These are phyloP conservation scores for Collichthys lucidus DNA, from an alignment of 2,113 vertebrate species.

Conservation along the genomic window DNA sequence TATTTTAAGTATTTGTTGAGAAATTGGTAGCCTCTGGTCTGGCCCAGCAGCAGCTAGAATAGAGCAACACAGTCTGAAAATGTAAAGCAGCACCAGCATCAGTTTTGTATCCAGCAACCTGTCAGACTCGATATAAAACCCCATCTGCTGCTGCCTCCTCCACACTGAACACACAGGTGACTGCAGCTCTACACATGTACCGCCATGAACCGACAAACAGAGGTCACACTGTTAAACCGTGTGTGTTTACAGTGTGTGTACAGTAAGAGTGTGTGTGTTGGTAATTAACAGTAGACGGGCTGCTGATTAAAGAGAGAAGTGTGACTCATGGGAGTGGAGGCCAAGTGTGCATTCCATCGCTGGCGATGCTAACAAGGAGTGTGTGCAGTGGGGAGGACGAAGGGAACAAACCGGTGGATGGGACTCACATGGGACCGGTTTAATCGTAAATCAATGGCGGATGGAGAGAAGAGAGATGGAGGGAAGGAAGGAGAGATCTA, in stretches of 20 bases:
- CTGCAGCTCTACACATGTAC: conserved; percentile 17
- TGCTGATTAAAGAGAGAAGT: conserved; percentile 47
- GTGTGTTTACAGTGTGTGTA: conserved; percentile 1
- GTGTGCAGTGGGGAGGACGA: not conserved
- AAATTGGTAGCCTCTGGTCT: no score
- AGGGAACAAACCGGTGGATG: not conserved
- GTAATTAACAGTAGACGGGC: conserved; percentile 51
- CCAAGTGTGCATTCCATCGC: conserved; percentile 37
- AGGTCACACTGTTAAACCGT: conserved; percentile 17
- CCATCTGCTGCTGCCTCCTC: conserved; percentile 32
- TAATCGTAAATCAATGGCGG: conserved; percentile 51
- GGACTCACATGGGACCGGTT: conserved; percentile 22
- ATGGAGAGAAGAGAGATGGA: not conserved
- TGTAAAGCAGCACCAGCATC: no score
- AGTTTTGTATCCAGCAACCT: not conserved
- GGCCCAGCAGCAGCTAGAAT: no score
- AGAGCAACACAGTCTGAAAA: no score
- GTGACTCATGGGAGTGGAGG: conserved; percentile 39
- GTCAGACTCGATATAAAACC: conserved; percentile 16
- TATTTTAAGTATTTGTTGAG: no score
- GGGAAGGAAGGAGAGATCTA: not conserved
- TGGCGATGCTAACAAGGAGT: conserved; percentile 35
- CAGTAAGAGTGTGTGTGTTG: not conserved
- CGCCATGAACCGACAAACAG: conserved; percentile 16
- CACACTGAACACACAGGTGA: conserved; percentile 22